Percentiles rank a stretch among this genome's conserved stretches.
Evolutionary conservation across 53 echinoderm and acorn worm species (phyloP).

Genomic region (Antedon mediterranea): DNA sequence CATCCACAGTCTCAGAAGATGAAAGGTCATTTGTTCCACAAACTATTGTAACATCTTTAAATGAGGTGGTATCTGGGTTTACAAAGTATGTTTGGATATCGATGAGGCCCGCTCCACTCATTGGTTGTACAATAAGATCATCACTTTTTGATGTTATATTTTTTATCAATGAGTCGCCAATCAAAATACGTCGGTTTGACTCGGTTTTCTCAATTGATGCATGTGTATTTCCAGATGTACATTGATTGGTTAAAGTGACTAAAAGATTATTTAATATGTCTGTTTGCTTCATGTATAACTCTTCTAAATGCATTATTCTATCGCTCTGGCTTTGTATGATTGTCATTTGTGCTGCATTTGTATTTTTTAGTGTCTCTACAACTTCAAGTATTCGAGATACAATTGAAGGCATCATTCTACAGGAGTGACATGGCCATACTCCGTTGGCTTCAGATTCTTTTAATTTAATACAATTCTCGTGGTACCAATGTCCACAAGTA

Average conservation of each 20-base stretch:
- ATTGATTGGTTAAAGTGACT: constrained; percentile 4
- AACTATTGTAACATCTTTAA: background rate
- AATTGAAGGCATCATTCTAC: too few species aligned
- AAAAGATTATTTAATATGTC: background rate
- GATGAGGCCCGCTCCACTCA: background rate
- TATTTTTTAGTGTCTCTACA: too few species aligned
- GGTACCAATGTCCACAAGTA: too few species aligned
- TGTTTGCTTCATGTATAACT: too few species aligned
- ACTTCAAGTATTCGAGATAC: too few species aligned
- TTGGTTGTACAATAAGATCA: background rate
- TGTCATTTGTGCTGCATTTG: too few species aligned
- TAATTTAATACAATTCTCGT: too few species aligned
- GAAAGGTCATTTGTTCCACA: background rate
- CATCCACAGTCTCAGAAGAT: background rate
- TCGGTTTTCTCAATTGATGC: too few species aligned
- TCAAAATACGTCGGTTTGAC: background rate
- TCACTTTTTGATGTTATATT: background rate
- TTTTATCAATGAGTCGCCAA: background rate
- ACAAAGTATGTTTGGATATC: background rate
- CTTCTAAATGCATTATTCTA: too few species aligned
- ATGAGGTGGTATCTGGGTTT: background rate
- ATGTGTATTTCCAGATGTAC: background rate
- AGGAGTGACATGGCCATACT: too few species aligned
- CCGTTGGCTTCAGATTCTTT: too few species aligned
- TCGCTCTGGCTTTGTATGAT: too few species aligned